These are phyloP conservation scores for Subanguina moxae DNA, from an alignment of 1,140 invertebrate genomes.

Conservation along the genomic window DNA sequence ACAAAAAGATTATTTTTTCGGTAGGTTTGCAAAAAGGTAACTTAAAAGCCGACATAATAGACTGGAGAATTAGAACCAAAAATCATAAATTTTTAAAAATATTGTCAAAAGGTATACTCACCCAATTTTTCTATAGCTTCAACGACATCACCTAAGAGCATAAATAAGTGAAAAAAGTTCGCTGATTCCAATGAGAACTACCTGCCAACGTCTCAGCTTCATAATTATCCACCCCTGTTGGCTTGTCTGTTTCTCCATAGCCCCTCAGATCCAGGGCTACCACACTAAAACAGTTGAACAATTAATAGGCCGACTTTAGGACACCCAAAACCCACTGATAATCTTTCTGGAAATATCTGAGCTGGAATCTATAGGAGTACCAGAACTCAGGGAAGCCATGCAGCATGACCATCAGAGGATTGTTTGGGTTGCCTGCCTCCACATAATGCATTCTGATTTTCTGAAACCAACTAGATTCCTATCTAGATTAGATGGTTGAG, in stretches of 20 bases:
- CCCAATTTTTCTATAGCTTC: conserved; percentile 69
- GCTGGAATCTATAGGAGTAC: conserved; percentile 66
- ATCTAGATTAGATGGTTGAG: conserved; percentile 14
- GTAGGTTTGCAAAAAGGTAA: no score
- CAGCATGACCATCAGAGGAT: conserved; percentile 68
- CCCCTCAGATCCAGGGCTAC: conserved; percentile 42
- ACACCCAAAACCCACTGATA: conserved; percentile 66
- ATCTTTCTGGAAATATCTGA: conserved; percentile 66
- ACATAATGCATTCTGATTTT: conserved; percentile 74
- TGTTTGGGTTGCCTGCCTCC: conserved; percentile 65
- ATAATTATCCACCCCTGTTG: conserved; percentile 65
- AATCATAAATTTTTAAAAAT: neutral
- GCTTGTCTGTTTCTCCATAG: conserved; percentile 41
- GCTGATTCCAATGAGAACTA: neutral
- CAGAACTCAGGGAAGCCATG: conserved; percentile 78
- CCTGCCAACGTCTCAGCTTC: conserved; percentile 66
- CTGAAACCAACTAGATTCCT: conserved; percentile 61
- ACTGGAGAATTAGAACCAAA: neutral
- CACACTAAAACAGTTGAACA: no score
- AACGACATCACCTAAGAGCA: conserved; percentile 65
- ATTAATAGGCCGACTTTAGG: no score
- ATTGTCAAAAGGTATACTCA: conserved; percentile 22
- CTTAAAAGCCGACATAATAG: no score
- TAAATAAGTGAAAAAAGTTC: neutral
- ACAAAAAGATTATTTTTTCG: no score